Evolutionary conservation across 2,113 vertebrate species (phyloP), one percentile per base, ranked within the genome.

Genomic region (Ailurus styani): DNA sequence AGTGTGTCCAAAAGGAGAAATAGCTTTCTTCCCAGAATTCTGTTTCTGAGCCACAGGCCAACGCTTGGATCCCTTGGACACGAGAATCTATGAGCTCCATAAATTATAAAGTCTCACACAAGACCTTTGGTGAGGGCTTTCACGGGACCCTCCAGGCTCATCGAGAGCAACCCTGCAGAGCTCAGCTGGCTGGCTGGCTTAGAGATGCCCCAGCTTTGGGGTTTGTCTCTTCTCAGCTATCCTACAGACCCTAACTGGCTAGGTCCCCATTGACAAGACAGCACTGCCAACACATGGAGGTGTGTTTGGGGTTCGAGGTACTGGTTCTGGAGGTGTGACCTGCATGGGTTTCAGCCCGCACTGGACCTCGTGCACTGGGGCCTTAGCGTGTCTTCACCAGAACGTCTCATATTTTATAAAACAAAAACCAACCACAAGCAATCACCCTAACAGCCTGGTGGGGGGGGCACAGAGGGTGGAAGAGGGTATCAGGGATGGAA

Each of bases 221-320:
- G 52, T 10, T 2, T 82, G 25, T 31, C 72, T 50, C 40, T 72
- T 12, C 1, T 17, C 1, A 0, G 42, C 64, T 21, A 14, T 50
- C 0, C 7, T 29, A 13, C 66, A 2, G n/a, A 55, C 64, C 47
- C 54, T 4, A 5, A 62, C 23, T 10, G n/a, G 0, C 9, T 0
- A 0, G 0, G 34, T 37, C 14, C 57, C n/a, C 37, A 25, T 2
- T 29, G 18, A 42, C 6, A 21, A 79, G 68, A 3, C 40, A 3
- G 18, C 8, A 8, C 37, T 9, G 25, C 2, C 18, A 3, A 2
- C 0, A 0, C 3, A 0, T 1, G 14, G 62, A 27, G 9, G 13
- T 12, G 20, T 52, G 14, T 27, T 23, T 52, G 45, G 47, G 75
- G 21, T 20, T 18, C 25, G 21, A 75, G 62, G 68, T 9, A 12